These are phyloP conservation scores for Apodemia hepburni DNA, from an alignment of 2,888 invertebrate genomes.

Conservation along the genomic window DNA sequence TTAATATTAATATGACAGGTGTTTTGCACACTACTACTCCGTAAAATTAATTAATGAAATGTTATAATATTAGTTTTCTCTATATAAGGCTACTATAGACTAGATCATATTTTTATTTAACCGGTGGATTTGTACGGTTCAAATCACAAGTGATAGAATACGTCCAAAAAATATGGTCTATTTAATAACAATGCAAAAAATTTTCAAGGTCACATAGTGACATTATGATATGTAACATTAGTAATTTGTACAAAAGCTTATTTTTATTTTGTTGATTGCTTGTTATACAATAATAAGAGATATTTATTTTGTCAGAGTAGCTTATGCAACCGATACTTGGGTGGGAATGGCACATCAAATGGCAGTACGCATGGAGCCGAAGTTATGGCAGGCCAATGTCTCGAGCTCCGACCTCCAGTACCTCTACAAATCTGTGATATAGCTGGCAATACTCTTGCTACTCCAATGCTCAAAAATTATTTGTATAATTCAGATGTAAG, in stretches of 20 bases:
- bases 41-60: no score
- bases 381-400: constrained; percentile 68
- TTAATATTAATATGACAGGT: background rate
- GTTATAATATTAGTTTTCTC: no score
- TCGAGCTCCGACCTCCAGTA: constrained; percentile 67
- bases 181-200: no score
- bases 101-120: no score
- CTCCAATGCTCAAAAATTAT: constrained; percentile 89
- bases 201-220: no score
- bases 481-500: constrained; percentile 85
- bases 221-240: no score
- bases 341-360: constrained; percentile 37
- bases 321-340: constrained; percentile 65
- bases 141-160: no score
- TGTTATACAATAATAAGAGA: background rate
- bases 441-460: constrained; percentile 87
- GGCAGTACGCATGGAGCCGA: constrained; percentile 69
- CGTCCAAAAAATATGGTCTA: no score
- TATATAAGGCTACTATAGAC: no score
- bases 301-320: constrained; percentile 46
- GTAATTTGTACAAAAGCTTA: no score
- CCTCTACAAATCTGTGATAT: constrained; percentile 91
- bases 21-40: background rate
- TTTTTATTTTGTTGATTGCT: no score
- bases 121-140: no score